phyloP scores from a whole-genome alignment of 2,888 invertebrate species.

The Hirtodrosophila cameraria region DNA sequence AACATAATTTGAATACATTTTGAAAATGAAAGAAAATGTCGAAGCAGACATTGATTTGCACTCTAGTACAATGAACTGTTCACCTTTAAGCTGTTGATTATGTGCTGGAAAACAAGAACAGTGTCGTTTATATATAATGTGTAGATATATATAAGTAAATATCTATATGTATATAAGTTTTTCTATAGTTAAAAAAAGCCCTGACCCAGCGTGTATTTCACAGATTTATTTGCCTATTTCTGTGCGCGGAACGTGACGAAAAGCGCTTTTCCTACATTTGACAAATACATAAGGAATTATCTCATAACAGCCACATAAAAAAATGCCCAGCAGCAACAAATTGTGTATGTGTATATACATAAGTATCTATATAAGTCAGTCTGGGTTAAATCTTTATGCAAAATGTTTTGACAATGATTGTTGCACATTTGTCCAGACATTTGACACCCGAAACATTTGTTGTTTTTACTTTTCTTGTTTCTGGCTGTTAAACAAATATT shows the following conservation, averaged over 20 bases:
- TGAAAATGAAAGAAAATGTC: constrained; percentile 25
- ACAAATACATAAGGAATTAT: constrained; percentile 35
- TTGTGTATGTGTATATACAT: constrained; percentile 10
- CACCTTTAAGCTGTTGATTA: constrained; percentile 60
- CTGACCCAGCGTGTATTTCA: constrained; percentile 59
- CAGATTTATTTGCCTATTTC: constrained; percentile 77
- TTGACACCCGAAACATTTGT: constrained; percentile 37
- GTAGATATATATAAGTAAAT: constrained; percentile 15
- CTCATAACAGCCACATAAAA: constrained; percentile 6
- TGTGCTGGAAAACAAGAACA: constrained; percentile 50
- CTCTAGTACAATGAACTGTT: constrained; percentile 65
- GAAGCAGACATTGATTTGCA: constrained; percentile 57
- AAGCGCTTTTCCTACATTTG: constrained; percentile 61
- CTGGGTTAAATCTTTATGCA: constrained; percentile 56
- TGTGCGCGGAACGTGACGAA: constrained; percentile 75
- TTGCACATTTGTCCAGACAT: constrained; percentile 64
- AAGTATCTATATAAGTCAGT: constrained; percentile 7
- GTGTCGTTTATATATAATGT: constrained; percentile 28
- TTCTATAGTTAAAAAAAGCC: constrained; percentile 32
- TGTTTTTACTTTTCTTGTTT: neutral
- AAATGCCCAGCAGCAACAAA: constrained; percentile 42
- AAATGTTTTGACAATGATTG: constrained; percentile 45
- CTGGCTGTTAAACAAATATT: constrained; percentile 56
- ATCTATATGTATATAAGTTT: constrained; percentile 3
- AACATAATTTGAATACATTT: constrained; percentile 10